A percentile compares a stretch with the other conserved stretches of the same genome.
Conservation (phyloP, 2,113 vertebrate genomes). For the Prietella phreatophila region DNA sequence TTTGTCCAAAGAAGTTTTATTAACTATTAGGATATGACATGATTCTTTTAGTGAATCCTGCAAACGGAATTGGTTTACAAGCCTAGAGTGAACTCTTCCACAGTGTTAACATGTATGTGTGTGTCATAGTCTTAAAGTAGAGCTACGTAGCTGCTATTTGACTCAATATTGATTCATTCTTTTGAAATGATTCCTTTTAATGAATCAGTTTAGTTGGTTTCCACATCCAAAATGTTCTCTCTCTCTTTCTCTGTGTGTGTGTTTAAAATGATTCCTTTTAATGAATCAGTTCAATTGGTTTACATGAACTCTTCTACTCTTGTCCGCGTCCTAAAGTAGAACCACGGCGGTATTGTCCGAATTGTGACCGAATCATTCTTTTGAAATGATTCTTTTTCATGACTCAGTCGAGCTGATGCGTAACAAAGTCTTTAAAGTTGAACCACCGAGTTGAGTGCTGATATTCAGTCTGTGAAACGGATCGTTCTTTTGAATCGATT, state of each 20-base stretch:
- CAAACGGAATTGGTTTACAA: not conserved
- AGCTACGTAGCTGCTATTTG: not conserved
- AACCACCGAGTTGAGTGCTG: not conserved
- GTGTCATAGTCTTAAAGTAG: not conserved
- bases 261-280: not conserved
- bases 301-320: not conserved
- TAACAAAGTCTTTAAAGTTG: not conserved
- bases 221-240: not conserved
- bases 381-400: too few relatives aligned
- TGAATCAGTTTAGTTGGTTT: not conserved
- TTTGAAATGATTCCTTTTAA: not conserved
- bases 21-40: not conserved
- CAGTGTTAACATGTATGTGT: not conserved
- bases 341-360: too few relatives aligned
- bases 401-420: not conserved
- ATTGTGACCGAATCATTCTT: too few relatives aligned
- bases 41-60: not conserved
- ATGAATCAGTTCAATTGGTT: not conserved
- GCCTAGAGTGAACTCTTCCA: not conserved
- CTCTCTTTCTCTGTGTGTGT: too few relatives aligned
- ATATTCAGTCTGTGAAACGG: not conserved
- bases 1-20: not conserved
- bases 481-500: not conserved
- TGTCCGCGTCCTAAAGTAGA: not conserved
- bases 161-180: not conserved